Conservation (phyloP, 2,113 vertebrate species). For the Blennius ocellaris region DNA sequence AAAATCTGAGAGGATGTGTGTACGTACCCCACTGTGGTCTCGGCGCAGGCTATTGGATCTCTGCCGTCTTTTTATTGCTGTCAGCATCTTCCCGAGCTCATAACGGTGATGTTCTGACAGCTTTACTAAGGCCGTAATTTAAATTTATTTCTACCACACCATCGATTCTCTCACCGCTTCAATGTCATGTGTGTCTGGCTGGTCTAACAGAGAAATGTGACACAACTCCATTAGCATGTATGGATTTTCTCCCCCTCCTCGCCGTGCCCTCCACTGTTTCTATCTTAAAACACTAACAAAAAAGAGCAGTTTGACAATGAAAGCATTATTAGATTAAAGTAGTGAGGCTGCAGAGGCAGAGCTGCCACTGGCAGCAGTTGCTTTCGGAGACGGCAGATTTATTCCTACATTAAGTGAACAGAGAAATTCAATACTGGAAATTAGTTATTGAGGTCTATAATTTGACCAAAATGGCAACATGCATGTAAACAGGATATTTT, state of each 20-base stretch:
- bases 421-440: no score
- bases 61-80: constrained; percentile 62
- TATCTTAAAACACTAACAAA: constrained; percentile 47
- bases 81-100: constrained; percentile 57
- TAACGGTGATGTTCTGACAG: constrained; percentile 66
- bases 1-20: constrained; percentile 22
- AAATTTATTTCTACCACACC: constrained; percentile 58
- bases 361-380: neutral
- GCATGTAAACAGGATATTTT: no score
- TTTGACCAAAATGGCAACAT: no score
- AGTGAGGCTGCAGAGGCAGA: constrained; percentile 1
- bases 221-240: constrained; percentile 59
- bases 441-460: no score
- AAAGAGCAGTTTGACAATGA: constrained; percentile 32
- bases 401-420: no score
- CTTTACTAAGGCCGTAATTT: constrained; percentile 66
- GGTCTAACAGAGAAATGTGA: constrained; percentile 29
- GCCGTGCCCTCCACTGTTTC: constrained; percentile 17
- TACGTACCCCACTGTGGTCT: constrained; percentile 27
- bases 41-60: constrained; percentile 23
- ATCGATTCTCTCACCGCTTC: constrained; percentile 49
- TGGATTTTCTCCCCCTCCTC: constrained; percentile 46
- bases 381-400: neutral
- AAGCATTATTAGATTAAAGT: constrained; percentile 51
- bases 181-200: constrained; percentile 32